Evolutionary conservation across 1,140 invertebrate genomes (phyloP).

Genomic region (Eueides isabella): DNA sequence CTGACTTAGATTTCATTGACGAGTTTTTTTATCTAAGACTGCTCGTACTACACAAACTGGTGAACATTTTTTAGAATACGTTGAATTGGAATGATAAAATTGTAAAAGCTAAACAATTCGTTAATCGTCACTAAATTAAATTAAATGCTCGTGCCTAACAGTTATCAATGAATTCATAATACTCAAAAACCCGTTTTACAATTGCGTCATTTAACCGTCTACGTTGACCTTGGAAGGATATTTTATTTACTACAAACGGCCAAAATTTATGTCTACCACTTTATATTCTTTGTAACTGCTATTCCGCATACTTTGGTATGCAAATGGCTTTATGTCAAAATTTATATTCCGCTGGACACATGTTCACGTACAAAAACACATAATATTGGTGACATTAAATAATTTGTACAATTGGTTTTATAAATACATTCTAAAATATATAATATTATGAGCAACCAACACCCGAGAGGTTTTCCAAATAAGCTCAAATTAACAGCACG

Average conservation of each 20-base stretch:
- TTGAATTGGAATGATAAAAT: not conserved
- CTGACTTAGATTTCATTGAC: not conserved
- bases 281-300: constrained; percentile 26
- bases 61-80: not conserved
- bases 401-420: constrained; percentile 11
- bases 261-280: constrained; percentile 29
- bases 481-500: constrained; percentile 40
- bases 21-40: not conserved
- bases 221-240: constrained; percentile 39
- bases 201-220: constrained; percentile 41
- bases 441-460: constrained; percentile 18
- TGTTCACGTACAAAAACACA: constrained; percentile 6
- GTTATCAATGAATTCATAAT: constrained; percentile 43
- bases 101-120: not conserved
- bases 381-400: constrained; percentile 11
- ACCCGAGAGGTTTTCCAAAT: constrained; percentile 29
- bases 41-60: not conserved
- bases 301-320: constrained; percentile 23
- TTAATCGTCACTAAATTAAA: not conserved
- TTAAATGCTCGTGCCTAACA: not conserved
- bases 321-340: constrained; percentile 18
- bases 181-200: constrained; percentile 36
- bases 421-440: constrained; percentile 14
- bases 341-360: constrained; percentile 1
- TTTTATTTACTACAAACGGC: constrained; percentile 36